Percentiles rank a stretch among this genome's conserved stretches.
Evolutionary conservation across 2,888 invertebrate species (phyloP).

Genomic region (Vandiemenella viatica): DNA sequence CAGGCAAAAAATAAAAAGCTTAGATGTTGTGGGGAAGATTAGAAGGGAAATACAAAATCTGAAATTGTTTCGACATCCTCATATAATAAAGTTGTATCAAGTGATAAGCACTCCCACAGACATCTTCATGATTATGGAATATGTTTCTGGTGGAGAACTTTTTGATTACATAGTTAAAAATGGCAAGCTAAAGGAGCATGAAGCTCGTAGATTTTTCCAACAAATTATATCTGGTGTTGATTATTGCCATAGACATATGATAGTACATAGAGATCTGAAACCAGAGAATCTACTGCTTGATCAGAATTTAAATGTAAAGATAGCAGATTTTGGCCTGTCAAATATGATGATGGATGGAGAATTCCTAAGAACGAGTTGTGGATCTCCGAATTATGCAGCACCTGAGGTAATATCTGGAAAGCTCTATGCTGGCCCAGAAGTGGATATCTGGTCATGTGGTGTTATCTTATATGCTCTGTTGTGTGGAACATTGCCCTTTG

Average conservation of each 20-base stretch:
- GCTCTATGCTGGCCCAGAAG: slow-evolving; percentile 97
- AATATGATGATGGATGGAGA: slow-evolving; percentile 99
- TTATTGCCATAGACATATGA: slow-evolving; percentile 99
- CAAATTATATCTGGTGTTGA: slow-evolving; percentile 99
- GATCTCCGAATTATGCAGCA: slow-evolving; percentile 98
- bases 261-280: slow-evolving; percentile 94
- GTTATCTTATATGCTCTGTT: slow-evolving; percentile 96
- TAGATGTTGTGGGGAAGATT: slow-evolving; percentile 99
- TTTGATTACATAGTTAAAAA: slow-evolving; percentile 99
- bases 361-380: slow-evolving; percentile 93
- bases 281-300: slow-evolving; percentile 93
- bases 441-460: slow-evolving; percentile 99
- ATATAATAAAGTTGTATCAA: slow-evolving; percentile 94
- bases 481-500: slow-evolving; percentile 93
- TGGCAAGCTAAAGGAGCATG: slow-evolving; percentile 93
- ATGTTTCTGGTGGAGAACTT: slow-evolving; percentile 95
- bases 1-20: slow-evolving; percentile 93
- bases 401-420: slow-evolving; percentile 98
- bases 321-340: slow-evolving; percentile 79
- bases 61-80: slow-evolving; percentile 97
- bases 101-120: slow-evolving; percentile 97
- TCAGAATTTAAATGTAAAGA: slow-evolving; percentile 94
- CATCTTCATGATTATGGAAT: slow-evolving; percentile 99
- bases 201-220: slow-evolving; percentile 95
- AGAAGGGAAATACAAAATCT: slow-evolving; percentile 97